Percentiles rank a stretch among this genome's conserved stretches.
Evolutionary conservation across 2,797 vertebrate species (phyloP).

Genomic region (Mallotus villosus): DNA sequence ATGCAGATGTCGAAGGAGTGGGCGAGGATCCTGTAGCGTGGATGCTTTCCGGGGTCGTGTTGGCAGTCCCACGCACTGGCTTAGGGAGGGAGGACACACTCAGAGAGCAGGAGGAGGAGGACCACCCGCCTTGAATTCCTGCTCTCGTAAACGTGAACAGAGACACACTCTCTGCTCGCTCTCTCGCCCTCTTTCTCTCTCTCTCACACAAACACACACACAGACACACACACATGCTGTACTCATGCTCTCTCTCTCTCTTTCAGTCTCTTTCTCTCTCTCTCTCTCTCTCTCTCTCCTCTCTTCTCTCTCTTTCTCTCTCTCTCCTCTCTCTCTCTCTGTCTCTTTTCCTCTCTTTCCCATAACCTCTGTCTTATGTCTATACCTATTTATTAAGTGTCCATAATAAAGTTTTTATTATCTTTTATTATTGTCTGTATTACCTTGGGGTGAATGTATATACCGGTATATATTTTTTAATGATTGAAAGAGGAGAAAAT

Average conservation of each 20-base stretch:
- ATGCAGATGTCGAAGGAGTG: slow-evolving; percentile 31
- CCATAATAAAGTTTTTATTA: too few relatives aligned
- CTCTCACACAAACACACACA: too few relatives aligned
- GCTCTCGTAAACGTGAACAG: slow-evolving; percentile 34
- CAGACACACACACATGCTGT: too few relatives aligned
- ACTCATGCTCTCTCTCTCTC: too few relatives aligned
- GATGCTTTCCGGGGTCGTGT: slow-evolving; percentile 45
- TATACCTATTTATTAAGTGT: slow-evolving; percentile 6
- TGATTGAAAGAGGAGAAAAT: too few relatives aligned
- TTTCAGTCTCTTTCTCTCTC: too few relatives aligned
- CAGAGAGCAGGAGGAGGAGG: slow-evolving; percentile 18
- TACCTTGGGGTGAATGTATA: too few relatives aligned
- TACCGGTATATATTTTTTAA: too few relatives aligned
- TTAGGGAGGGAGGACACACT: slow-evolving; percentile 15
- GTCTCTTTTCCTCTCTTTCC: slow-evolving; percentile 2
- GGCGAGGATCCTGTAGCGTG: slow-evolving; percentile 18
- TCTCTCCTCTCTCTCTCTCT: background rate
- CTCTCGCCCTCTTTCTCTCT: background rate
- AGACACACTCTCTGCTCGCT: slow-evolving; percentile 1
- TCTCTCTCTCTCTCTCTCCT: slow-evolving; percentile 2
- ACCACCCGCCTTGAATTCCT: slow-evolving; percentile 63
- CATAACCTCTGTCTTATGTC: background rate
- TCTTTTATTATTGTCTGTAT: too few relatives aligned
- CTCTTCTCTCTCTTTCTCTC: slow-evolving; percentile 3
- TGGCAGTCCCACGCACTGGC: slow-evolving; percentile 53